Evolutionary conservation across 2,113 vertebrate species (phyloP), one percentile per base, ranked within the genome.

Genomic region (Gymnocephalus cernua): DNA sequence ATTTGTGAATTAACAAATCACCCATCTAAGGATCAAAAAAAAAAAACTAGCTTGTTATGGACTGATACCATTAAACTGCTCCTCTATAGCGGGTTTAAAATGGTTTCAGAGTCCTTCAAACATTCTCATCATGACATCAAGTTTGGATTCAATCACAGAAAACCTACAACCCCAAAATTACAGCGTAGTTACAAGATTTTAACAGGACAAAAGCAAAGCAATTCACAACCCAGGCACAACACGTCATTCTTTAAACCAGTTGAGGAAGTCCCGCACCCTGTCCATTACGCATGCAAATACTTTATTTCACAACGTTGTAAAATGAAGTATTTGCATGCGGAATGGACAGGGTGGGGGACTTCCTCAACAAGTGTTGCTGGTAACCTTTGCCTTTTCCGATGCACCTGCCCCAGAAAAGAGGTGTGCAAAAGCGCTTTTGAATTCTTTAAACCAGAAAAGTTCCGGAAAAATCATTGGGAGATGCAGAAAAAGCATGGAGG

Each of bases 401-500:
- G n/a, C n/a, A n/a, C n/a, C n/a, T n/a, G n/a, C n/a, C n/a, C n/a
- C n/a, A n/a, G n/a, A n/a, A n/a, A n/a, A n/a, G n/a, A n/a, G n/a
- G n/a, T n/a, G n/a, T n/a, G n/a, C n/a, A n/a, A n/a, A n/a, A n/a
- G n/a, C n/a, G n/a, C n/a, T n/a, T n/a, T n/a, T n/a, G n/a, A n/a
- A 64, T 59, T 56, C 68, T 59, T 74, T 64, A 38, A 67, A 75
- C 53, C 45, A 64, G 12, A 78, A 15, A 48, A 47, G 41, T 50
- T 79, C 53, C 80, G 38, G 21, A 71, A 65, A 67, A 64, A 35
- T 27, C 48, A 85, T 21, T 71, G 73, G 48, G 62, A 78, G 54
- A 67, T 13, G n/a, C 48, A 79, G 35, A 87, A 38, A 63, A 58
- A 85, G 83, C 65, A 82, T 51, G 11, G 41, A 78, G 41, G 44